Conservation (phyloP, 2,113 vertebrate species). For the Hyla sarda region DNA sequence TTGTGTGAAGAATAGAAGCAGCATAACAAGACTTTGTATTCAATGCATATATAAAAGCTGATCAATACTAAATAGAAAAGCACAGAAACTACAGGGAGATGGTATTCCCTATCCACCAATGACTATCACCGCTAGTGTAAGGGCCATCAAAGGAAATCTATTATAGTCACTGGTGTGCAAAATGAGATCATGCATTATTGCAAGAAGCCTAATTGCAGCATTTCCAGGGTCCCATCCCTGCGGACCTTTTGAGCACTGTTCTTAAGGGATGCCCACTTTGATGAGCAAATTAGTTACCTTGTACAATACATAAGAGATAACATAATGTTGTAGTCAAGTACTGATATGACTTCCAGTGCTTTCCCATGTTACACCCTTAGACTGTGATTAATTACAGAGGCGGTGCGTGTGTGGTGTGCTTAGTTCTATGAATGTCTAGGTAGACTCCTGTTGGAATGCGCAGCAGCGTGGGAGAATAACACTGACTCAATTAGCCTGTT, state of each 20-base stretch:
- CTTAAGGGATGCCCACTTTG: neutral
- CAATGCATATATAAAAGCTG: neutral
- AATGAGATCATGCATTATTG: conserved; percentile 5
- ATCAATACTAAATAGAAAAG: conserved; percentile 21
- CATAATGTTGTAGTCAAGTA: neutral
- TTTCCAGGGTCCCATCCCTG: neutral
- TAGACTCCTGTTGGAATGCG: neutral
- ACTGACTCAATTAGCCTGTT: neutral
- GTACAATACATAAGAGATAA: neutral
- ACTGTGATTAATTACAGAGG: neutral
- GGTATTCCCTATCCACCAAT: neutral
- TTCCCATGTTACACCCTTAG: neutral
- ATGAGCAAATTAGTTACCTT: neutral
- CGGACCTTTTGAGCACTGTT: neutral
- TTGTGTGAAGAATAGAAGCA: neutral
- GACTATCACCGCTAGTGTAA: neutral
- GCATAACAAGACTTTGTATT: neutral
- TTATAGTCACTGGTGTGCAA: conserved; percentile 24
- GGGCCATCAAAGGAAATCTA: neutral
- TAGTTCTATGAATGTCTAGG: neutral
- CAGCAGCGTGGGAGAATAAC: neutral
- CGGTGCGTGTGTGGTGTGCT: neutral
- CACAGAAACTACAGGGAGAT: neutral
- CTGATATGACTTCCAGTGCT: neutral
- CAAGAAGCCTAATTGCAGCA: conserved; percentile 18